These are phyloP conservation scores for Alsophila aescularia DNA, from an alignment of 2,888 invertebrate species.

Conservation along the genomic window DNA sequence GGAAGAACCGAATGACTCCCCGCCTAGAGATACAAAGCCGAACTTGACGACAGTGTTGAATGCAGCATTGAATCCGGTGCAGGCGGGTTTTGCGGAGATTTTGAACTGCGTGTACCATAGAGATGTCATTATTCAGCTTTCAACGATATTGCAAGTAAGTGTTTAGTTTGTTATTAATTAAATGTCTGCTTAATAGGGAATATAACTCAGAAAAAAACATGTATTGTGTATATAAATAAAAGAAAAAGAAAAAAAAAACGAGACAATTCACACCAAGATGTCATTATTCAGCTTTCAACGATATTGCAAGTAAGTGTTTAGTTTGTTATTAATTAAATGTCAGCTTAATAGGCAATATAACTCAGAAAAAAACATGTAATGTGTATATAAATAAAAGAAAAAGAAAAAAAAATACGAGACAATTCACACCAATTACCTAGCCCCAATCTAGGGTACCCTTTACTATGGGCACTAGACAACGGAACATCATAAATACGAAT, in stretches of 20 bases:
- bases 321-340: background rate
- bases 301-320: conserved; percentile 87
- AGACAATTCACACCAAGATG: too few relatives aligned
- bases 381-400: too few relatives aligned
- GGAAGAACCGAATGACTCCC: conserved; percentile 63
- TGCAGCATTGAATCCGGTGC: conserved; percentile 85
- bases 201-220: too few relatives aligned
- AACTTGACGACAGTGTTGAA: conserved; percentile 64
- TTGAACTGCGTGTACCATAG: conserved; percentile 95
- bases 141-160: conserved; percentile 90
- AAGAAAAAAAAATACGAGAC: too few relatives aligned
- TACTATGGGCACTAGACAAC: too few relatives aligned
- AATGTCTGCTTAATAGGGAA: background rate
- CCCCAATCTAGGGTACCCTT: too few relatives aligned
- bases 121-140: conserved; percentile 92
- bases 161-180: background rate
- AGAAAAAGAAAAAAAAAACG: too few relatives aligned
- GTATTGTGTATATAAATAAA: too few relatives aligned
- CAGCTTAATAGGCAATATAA: too few relatives aligned
- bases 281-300: conserved; percentile 91
- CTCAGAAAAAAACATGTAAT: too few relatives aligned
- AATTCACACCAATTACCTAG: too few relatives aligned
- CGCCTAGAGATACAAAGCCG: conserved; percentile 65
- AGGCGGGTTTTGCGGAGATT: conserved; percentile 91
- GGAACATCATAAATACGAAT: too few relatives aligned